Conservation (phyloP, 2,113 vertebrate genomes). For the Pteruthius melanotis region DNA sequence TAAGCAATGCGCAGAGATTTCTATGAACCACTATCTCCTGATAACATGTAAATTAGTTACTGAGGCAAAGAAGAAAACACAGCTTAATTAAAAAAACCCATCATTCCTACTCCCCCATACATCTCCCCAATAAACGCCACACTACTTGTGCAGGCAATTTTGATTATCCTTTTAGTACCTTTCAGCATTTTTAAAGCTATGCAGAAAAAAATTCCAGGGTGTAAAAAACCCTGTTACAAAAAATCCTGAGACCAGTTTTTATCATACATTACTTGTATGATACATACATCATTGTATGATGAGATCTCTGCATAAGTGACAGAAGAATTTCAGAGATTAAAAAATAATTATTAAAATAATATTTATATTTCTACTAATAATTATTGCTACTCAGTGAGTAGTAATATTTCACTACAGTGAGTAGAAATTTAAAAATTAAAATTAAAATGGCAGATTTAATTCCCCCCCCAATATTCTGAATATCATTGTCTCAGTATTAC, state of each 20-base stretch:
- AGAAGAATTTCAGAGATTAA: neutral
- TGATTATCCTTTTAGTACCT: neutral
- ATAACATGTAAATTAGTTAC: neutral
- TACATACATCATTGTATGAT: no score
- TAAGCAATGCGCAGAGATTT: accelerated
- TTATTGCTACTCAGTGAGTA: neutral
- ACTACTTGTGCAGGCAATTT: neutral
- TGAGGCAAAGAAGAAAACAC: neutral
- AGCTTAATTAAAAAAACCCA: neutral
- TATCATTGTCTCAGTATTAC: neutral
- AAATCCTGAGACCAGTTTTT: neutral
- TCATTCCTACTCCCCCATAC: neutral
- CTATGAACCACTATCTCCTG: neutral
- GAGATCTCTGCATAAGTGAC: neutral
- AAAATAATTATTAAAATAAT: neutral
- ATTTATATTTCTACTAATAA: neutral
- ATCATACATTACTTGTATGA: neutral
- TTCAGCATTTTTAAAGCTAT: neutral
- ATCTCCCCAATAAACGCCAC: accelerated
- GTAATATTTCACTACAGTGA: neutral
- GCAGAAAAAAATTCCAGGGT: neutral
- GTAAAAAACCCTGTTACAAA: neutral
- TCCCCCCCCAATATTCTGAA: neutral
- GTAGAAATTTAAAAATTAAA: neutral
- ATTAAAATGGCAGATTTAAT: neutral